A percentile compares a stretch with the other conserved stretches of the same genome.
These are phyloP conservation scores for Cyprinodon diabolis DNA, from an alignment of 2,797 vertebrate species.

Conservation along the genomic window DNA sequence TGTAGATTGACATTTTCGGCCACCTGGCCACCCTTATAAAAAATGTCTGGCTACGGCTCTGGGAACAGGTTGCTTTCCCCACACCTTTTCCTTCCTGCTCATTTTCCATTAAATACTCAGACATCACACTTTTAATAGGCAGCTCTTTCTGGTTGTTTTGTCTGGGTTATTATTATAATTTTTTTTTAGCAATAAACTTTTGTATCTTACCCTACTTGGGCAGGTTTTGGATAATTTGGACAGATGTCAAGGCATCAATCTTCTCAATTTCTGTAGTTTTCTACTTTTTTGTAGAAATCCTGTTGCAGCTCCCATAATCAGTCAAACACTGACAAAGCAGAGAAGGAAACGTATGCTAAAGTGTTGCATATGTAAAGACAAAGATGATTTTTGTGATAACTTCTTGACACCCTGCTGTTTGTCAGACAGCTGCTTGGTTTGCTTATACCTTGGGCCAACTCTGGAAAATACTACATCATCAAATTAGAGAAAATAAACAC, in stretches of 20 bases:
- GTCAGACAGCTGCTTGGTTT: neutral
- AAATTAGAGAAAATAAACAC: constrained; percentile 44
- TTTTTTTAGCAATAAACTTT: neutral
- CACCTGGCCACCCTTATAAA: too few relatives aligned
- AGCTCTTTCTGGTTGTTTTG: neutral
- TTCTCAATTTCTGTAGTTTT: neutral
- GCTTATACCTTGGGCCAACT: neutral
- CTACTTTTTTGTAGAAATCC: neutral
- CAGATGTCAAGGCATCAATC: neutral
- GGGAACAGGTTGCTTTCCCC: neutral
- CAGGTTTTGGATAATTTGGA: neutral
- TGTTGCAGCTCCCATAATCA: neutral
- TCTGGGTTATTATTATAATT: too few relatives aligned
- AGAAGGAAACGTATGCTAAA: too few relatives aligned
- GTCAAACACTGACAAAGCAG: neutral
- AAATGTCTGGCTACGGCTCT: too few relatives aligned
- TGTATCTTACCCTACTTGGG: neutral
- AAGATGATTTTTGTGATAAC: neutral
- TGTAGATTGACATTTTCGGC: too few relatives aligned
- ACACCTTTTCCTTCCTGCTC: neutral
- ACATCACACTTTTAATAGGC: neutral
- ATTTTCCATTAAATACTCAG: neutral
- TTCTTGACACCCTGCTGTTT: too few relatives aligned
- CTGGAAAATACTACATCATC: constrained; percentile 24
- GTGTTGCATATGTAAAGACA: neutral